Evolutionary conservation across 1,140 invertebrate genomes (phyloP).

Genomic region (Wiebesia pumilae): DNA sequence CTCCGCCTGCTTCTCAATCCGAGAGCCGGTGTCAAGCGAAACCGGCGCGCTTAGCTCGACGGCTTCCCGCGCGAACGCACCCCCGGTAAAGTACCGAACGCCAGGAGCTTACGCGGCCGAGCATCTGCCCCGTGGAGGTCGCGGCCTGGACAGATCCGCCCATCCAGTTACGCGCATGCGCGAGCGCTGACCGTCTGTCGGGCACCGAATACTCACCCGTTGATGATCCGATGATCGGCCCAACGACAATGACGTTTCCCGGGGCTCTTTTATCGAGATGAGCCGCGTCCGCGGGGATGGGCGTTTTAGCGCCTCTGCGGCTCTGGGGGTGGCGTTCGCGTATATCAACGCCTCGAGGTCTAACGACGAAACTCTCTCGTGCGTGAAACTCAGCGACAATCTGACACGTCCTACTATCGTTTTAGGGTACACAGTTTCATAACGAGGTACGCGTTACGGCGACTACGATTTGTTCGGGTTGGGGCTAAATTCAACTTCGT

Average conservation of each 20-base stretch:
- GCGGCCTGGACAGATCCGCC: not conserved
- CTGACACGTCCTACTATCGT: too few species aligned
- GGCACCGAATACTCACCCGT: conserved; percentile 63
- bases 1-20: too few species aligned
- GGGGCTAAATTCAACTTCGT: not conserved
- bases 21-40: too few species aligned
- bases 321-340: not conserved
- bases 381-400: not conserved
- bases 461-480: too few species aligned
- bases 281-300: not conserved
- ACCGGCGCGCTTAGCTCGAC: not conserved
- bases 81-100: not conserved
- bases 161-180: not conserved
- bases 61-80: not conserved
- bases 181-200: conserved; percentile 67
- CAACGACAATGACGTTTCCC: conserved; percentile 43
- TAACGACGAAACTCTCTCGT: not conserved
- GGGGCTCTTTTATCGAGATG: not conserved
- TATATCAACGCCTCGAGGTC: not conserved
- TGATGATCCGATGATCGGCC: conserved; percentile 55
- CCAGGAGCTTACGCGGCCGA: not conserved
- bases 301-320: not conserved
- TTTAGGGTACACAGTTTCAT: too few species aligned
- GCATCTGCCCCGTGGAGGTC: conserved; percentile 2
- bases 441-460: too few species aligned